Evolutionary conservation across 2,797 vertebrate species (phyloP).

Genomic region (Muraenolepis orangiensis): DNA sequence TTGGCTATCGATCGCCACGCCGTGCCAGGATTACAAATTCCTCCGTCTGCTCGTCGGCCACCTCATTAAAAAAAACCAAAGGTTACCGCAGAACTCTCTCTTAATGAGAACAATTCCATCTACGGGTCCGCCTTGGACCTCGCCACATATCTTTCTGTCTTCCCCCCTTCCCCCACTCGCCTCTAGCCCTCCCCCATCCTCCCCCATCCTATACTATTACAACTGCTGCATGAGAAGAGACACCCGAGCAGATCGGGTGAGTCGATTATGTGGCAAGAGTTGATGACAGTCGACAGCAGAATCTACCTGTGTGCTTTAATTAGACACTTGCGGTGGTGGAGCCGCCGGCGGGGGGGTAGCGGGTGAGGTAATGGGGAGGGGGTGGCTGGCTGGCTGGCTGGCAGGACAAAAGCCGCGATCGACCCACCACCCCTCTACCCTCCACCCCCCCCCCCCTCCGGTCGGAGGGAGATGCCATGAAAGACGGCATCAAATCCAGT

Average conservation of each 20-base stretch:
- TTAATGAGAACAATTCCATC: slow-evolving; percentile 32
- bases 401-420: slow-evolving; percentile 46
- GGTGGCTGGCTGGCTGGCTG: slow-evolving; percentile 19
- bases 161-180: not conserved
- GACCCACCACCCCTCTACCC: too few species aligned
- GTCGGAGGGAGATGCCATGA: slow-evolving; percentile 53
- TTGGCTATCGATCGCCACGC: slow-evolving; percentile 67
- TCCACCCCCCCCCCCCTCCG: too few species aligned
- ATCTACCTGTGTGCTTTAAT: slow-evolving; percentile 73
- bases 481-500: slow-evolving; percentile 57
- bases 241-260: slow-evolving; percentile 14
- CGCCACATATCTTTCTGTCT: not conserved
- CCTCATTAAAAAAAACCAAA: slow-evolving; percentile 59
- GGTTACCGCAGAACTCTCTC: slow-evolving; percentile 49
- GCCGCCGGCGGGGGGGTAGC: slow-evolving; percentile 41
- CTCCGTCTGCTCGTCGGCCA: slow-evolving; percentile 50
- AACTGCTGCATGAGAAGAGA: too few species aligned
- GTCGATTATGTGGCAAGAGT: slow-evolving; percentile 54
- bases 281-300: slow-evolving; percentile 57
- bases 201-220: not conserved
- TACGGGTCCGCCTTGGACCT: not conserved
- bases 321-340: slow-evolving; percentile 53
- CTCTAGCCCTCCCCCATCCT: not conserved
- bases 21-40: slow-evolving; percentile 62
- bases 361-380: slow-evolving; percentile 12